Percentiles rank a stretch among this genome's conserved stretches.
Conservation (phyloP, 2,888 invertebrate genomes). For the Subacronicta megacephala region DNA sequence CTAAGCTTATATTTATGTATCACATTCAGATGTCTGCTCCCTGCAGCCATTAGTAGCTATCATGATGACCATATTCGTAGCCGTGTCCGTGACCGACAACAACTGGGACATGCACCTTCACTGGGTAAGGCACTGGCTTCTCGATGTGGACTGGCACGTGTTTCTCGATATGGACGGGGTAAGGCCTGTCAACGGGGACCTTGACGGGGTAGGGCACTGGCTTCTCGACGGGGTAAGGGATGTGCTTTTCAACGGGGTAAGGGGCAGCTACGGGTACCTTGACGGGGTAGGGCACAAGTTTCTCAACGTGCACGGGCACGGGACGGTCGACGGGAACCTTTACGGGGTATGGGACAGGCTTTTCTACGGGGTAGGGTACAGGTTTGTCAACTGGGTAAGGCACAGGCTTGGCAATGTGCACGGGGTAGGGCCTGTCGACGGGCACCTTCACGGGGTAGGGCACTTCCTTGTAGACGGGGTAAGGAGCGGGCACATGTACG, state of each 20-base stretch:
- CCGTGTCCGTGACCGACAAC: slow-evolving; percentile 84
- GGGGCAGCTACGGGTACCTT: slow-evolving; percentile 92
- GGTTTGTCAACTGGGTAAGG: slow-evolving; percentile 90
- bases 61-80: slow-evolving; percentile 87
- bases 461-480: slow-evolving; percentile 90
- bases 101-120: slow-evolving; percentile 90
- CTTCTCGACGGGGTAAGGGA: slow-evolving; percentile 92
- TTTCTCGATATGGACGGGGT: slow-evolving; percentile 91
- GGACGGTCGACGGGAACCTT: slow-evolving; percentile 91
- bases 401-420: slow-evolving; percentile 90
- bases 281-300: slow-evolving; percentile 88
- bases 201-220: slow-evolving; percentile 92
- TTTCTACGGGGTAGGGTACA: slow-evolving; percentile 90
- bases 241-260: slow-evolving; percentile 90
- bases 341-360: slow-evolving; percentile 90
- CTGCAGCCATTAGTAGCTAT: slow-evolving; percentile 88
- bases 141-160: slow-evolving; percentile 91
- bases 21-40: slow-evolving; percentile 88
- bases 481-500: slow-evolving; percentile 90
- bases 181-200: slow-evolving; percentile 91
- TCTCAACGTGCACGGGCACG: slow-evolving; percentile 82
- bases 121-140: slow-evolving; percentile 91
- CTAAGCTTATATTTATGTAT: slow-evolving; percentile 88
- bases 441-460: slow-evolving; percentile 91
- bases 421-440: slow-evolving; percentile 91